These are phyloP conservation scores for Poecilia gillii DNA, from an alignment of 2,797 vertebrate species.

Conservation along the genomic window DNA sequence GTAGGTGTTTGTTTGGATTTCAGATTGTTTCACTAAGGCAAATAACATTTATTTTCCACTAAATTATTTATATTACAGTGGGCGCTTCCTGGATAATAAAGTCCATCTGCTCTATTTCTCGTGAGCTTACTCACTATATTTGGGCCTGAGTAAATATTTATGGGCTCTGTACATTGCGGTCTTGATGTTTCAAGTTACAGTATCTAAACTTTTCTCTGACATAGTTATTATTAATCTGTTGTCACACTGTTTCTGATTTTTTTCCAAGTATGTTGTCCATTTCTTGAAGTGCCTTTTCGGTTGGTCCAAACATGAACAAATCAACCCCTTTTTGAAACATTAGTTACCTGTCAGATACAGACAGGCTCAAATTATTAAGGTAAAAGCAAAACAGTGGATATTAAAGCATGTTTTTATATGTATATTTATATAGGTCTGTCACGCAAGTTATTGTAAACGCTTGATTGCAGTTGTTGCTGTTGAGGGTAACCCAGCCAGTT, in stretches of 20 bases:
- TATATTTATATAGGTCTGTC: neutral
- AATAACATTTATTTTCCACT: conserved; percentile 18
- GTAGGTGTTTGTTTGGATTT: conserved; percentile 54
- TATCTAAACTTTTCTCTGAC: neutral
- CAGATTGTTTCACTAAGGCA: conserved; percentile 20
- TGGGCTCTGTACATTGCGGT: neutral
- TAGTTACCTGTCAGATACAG: neutral
- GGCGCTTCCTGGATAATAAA: conserved; percentile 19
- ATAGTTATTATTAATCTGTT: neutral
- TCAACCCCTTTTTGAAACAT: neutral
- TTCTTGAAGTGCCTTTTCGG: neutral
- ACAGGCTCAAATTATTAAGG: neutral
- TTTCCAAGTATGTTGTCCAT: neutral
- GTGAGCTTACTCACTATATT: conserved; percentile 3
- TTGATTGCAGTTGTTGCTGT: too few relatives aligned
- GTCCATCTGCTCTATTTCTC: conserved; percentile 14
- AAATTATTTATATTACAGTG: conserved; percentile 25
- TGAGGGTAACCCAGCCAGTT: too few relatives aligned
- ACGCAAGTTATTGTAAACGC: too few relatives aligned
- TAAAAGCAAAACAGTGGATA: neutral
- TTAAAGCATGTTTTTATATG: neutral
- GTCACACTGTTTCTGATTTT: neutral
- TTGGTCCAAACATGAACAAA: neutral
- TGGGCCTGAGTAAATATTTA: conserved; percentile 7
- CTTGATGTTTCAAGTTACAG: conserved; percentile 13